A percentile compares a stretch with the other conserved stretches of the same genome.
Evolutionary conservation across 1,140 invertebrate genomes (phyloP).

Genomic region (Alviniconcha marisindica): DNA sequence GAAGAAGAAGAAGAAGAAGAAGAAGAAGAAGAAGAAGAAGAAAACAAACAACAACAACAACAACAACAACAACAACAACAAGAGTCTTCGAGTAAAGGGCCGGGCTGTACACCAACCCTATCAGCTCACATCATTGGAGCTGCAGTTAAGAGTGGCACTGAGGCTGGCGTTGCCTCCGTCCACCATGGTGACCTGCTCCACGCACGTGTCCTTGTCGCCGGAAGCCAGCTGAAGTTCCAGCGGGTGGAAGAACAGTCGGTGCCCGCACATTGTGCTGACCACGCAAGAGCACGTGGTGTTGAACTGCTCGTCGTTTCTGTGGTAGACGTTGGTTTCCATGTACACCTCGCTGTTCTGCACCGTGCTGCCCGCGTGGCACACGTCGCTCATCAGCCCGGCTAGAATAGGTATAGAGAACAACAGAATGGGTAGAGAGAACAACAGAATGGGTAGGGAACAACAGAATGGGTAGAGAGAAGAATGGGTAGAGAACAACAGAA

Average conservation of each 20-base stretch:
- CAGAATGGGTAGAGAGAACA: too few species aligned
- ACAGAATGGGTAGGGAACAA: too few species aligned
- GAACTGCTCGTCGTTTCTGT: neutral
- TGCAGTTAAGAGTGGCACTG: neutral
- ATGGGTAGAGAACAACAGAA: too few species aligned
- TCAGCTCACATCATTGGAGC: neutral
- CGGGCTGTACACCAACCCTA: too few species aligned
- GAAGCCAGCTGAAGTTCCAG: neutral
- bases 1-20: neutral
- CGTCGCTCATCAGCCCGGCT: neutral
- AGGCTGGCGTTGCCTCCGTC: neutral
- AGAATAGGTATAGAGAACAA: too few species aligned
- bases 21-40: too few species aligned
- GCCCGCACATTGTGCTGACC: neutral
- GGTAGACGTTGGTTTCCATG: neutral
- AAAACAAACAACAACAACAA: too few species aligned
- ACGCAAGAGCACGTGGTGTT: conserved; percentile 14
- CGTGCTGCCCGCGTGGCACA: neutral
- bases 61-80: too few species aligned
- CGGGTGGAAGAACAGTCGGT: neutral
- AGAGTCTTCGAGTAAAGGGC: too few species aligned
- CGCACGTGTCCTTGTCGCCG: neutral
- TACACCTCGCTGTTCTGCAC: neutral
- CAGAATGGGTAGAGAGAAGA: too few species aligned
- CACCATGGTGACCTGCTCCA: neutral